Conservation (phyloP, 2,888 invertebrate species). For the Eupithecia dodoneata region DNA sequence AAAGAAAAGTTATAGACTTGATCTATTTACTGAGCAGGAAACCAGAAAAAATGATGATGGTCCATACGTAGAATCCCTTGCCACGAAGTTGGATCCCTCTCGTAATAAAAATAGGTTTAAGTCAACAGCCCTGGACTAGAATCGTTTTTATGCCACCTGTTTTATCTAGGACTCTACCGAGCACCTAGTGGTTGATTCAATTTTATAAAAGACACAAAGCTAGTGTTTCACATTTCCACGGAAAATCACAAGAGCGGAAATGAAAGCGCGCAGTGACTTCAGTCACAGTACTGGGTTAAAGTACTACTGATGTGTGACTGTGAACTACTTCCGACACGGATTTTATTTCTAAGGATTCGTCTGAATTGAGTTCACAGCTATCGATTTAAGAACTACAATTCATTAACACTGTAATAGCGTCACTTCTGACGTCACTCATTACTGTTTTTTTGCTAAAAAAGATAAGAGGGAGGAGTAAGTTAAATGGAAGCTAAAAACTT, state of each 20-base stretch:
- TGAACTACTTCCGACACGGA: conserved; percentile 44
- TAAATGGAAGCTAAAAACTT: background rate
- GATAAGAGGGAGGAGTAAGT: background rate
- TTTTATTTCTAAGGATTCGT: conserved; percentile 50
- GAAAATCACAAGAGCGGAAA: conserved; percentile 21
- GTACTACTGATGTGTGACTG: conserved; percentile 41
- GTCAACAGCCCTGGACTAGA: background rate
- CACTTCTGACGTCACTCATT: background rate
- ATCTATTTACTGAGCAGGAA: background rate
- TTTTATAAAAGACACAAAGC: background rate
- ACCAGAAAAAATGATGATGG: background rate
- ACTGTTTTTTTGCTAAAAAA: background rate
- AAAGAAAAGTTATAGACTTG: conserved; percentile 11
- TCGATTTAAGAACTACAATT: conserved; percentile 46
- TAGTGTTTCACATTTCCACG: conserved; percentile 1
- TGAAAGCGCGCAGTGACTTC: conserved; percentile 28
- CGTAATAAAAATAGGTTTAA: background rate
- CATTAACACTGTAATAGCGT: conserved; percentile 26
- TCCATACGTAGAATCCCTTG: background rate
- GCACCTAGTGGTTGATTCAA: background rate
- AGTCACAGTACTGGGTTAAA: conserved; percentile 31
- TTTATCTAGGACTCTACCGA: background rate
- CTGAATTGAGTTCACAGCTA: conserved; percentile 48
- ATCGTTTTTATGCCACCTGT: background rate
- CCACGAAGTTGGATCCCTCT: background rate